Conservation (phyloP, 2,113 vertebrate species). For the Chaetodon auriga region DNA sequence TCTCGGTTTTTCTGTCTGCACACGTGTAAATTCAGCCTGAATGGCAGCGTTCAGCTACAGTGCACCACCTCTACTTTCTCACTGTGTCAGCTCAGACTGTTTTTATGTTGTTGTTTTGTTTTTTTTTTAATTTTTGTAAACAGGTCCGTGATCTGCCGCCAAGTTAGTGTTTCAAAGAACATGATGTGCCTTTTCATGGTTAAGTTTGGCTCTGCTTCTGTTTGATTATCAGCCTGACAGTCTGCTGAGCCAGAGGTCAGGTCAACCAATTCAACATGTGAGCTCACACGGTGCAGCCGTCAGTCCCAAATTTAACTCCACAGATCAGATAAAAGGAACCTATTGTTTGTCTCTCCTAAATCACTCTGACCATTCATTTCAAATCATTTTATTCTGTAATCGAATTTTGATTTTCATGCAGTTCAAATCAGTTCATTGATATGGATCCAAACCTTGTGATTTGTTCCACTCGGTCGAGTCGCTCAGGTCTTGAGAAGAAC, state of each 20-base stretch:
- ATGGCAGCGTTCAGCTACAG: slow-evolving; percentile 27
- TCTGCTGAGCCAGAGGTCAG: neutral
- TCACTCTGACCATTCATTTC: neutral
- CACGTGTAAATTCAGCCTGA: slow-evolving; percentile 82
- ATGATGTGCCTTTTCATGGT: slow-evolving; percentile 82
- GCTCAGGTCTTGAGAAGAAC: neutral
- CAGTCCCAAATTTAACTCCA: neutral
- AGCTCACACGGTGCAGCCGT: neutral
- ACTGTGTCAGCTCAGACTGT: slow-evolving; percentile 32
- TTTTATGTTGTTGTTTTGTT: slow-evolving; percentile 4
- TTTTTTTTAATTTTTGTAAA: slow-evolving; percentile 68
- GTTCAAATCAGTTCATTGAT: neutral
- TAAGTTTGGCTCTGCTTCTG: slow-evolving; percentile 43
- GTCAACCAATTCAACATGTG: neutral
- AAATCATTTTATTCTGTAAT: neutral
- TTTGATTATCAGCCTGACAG: neutral
- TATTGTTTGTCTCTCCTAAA: neutral
- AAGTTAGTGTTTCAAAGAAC: slow-evolving; percentile 72
- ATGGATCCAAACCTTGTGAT: neutral
- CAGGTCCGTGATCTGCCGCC: slow-evolving; percentile 64
- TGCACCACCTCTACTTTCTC: slow-evolving; percentile 1
- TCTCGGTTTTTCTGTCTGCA: slow-evolving; percentile 83
- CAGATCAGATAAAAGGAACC: neutral
- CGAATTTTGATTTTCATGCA: neutral
- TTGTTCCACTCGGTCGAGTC: neutral